Percentiles rank a stretch among this genome's conserved stretches.
phyloP scores from a whole-genome alignment of 2,113 vertebrate genomes.

The Tachuris rubrigastra region DNA sequence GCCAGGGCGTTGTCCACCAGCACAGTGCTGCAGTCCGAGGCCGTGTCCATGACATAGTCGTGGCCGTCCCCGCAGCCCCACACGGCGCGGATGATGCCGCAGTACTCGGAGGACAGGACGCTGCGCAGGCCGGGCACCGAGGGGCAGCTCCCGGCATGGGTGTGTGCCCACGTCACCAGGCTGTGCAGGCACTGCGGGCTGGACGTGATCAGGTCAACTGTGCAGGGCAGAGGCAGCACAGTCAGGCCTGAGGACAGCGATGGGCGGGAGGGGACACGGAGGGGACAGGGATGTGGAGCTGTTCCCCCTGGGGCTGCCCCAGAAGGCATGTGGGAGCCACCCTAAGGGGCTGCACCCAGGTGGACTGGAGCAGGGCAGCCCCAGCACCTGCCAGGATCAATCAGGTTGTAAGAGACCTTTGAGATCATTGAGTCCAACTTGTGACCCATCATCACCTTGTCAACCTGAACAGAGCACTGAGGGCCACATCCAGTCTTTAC shows the following conservation, averaged over 20 bases:
- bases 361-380: rapidly evolving
- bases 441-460: not conserved
- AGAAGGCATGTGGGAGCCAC: not conserved
- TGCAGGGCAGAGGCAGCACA: not conserved
- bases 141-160: conserved; percentile 80
- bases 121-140: conserved; percentile 83
- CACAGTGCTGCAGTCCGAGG: conserved; percentile 62
- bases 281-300: not conserved
- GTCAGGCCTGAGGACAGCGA: not conserved
- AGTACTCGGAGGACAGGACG: conserved; percentile 84
- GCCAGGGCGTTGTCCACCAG: conserved; percentile 44
- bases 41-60: conserved; percentile 83
- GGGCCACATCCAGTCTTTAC: rapidly evolving
- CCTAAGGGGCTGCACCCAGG: too few relatives aligned
- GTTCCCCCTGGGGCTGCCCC: rapidly evolving
- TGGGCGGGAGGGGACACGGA: not conserved
- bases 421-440: too few relatives aligned
- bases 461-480: not conserved
- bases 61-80: conserved; percentile 89
- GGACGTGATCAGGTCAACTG: conserved; percentile 79
- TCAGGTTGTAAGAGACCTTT: not conserved
- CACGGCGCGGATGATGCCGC: conserved; percentile 81
- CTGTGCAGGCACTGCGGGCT: conserved; percentile 83
- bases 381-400: rapidly evolving
- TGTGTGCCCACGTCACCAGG: conserved; percentile 88